Base-by-base conservation (phyloP, 2,113 vertebrate species). In the Labeo catla region DNA sequence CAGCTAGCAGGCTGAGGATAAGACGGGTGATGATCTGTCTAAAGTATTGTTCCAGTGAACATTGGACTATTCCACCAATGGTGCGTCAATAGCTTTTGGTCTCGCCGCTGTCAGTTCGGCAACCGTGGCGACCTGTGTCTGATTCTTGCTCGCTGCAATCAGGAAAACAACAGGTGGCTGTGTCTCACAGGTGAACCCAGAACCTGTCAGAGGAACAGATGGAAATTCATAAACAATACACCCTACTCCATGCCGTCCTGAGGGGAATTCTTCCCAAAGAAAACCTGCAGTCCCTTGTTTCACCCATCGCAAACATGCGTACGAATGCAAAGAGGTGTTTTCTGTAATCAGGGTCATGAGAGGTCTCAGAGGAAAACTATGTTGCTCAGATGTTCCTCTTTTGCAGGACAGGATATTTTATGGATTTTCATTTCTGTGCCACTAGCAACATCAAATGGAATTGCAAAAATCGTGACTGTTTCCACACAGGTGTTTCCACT, bases 81-180 rank as follows among this genome's bases (percentile, higher is more conserved):
- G 52, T 45, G 79, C 70, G 23, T 79, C 88, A 86, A 84, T 88
- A 50, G 84, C 68, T 89, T 89, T 83, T 84, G 86, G 86, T 84
- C 74, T 73, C 52, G 12, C 65, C n/a, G 78, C 88, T 86, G 84
- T 87, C 80, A 81, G 81, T 76, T 81, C 65, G 11, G 73, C 54
- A 85, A 86, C 89, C 65, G 76, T 86, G 76, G 84, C 80, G 88
- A 86, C 88, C 87, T 28, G 76, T 54, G 81, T 76, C 83, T 84
- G 74, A 83, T 74, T 81, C 87, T 78, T 82, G 45, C 86, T 80
- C 72, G 52, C 85, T 86, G 76, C 83, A 89, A 88, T 87, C 87
- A 90, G 86, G 81, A 91, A 88, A 89, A 90, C 86, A 90, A 90
- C 91, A 90, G 86, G 87, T 90, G 87, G 83, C 80, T 28, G 21